Base-by-base conservation (phyloP, 2,888 invertebrate genomes). In the Baccha elongata region DNA sequence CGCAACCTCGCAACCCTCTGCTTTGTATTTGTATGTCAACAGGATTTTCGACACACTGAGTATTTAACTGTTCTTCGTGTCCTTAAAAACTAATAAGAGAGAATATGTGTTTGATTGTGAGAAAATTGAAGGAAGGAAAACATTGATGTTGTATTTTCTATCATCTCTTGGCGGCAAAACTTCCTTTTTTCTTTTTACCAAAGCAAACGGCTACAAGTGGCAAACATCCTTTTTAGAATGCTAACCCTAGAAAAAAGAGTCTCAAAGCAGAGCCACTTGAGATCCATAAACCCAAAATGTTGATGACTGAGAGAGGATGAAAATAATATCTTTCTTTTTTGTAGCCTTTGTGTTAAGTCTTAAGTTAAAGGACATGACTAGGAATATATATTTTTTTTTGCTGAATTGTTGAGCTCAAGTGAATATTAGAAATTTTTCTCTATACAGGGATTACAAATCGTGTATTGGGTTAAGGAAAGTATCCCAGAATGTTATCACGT, bases 1-100 rank as follows among this genome's bases (percentile, higher is more conserved):
- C 29, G 23, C 23, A 8, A 13, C 48, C 21, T 21, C 29, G 35
- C 5, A 32, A 60, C 44, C 85, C 86, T 85, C 85, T 80, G 85
- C 76, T 84, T 79, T 85, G 86, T 87, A 80, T 60, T n/a, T 60
- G 29, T 83, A 84, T 84, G 50, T 84, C 85, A 78, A 40, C 64
- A 80, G 72, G 67, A 84, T 68, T 79, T 44, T 60, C 83, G 50
- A 69, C 85, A 76, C 85, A 73, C 80, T 72, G 74, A 71, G 84
- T 84, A 68, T 79, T 79, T 79, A 73, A 69, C 84, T 86, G 71
- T 69, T 74, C 85, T 80, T 65, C 10, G 11, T 58, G 55, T 78
- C 53, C 53, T 71, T 50, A 62, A 60, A 42, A 60, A 44, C 60
- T 60, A 60, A 44, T 55, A 53, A n/a, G 23, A 4, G 26, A 32